A percentile compares a stretch with the other conserved stretches of the same genome.
Conservation (phyloP, 2,113 vertebrate species). For the Himantopus leucocephalus region DNA sequence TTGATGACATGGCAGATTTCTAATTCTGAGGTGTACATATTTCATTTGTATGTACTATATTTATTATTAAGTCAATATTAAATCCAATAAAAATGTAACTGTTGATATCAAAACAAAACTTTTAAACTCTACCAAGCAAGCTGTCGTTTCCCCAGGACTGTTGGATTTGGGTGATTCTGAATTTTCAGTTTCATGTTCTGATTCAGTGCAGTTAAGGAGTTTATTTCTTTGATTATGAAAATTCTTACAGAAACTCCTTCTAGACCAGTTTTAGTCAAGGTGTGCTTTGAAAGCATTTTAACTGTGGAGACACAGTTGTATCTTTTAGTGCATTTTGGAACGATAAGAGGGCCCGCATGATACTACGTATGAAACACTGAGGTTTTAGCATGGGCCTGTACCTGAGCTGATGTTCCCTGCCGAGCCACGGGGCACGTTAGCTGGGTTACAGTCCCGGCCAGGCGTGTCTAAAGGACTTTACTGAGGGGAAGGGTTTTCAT, state of each 20-base stretch:
- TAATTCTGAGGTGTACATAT: not conserved
- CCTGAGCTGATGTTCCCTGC: not conserved
- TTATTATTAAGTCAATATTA: not conserved
- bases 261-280: not conserved
- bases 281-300: not conserved
- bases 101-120: not conserved
- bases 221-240: not conserved
- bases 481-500: not conserved
- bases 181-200: not conserved
- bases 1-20: not conserved
- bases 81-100: not conserved
- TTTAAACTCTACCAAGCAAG: not conserved
- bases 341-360: not conserved
- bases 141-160: not conserved
- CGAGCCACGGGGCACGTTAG: no score
- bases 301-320: not conserved
- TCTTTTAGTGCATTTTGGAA: not conserved
- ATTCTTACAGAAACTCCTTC: not conserved
- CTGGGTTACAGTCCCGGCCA: fast-evolving
- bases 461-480: not conserved
- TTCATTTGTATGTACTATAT: not conserved
- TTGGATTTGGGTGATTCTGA: not conserved
- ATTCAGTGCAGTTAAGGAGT: not conserved
- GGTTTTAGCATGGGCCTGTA: not conserved
- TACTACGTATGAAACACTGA: not conserved